Evolutionary conservation across 2,797 vertebrate species (phyloP), one percentile per base, ranked within the genome.

Genomic region (Paedocypris micromegethes): DNA sequence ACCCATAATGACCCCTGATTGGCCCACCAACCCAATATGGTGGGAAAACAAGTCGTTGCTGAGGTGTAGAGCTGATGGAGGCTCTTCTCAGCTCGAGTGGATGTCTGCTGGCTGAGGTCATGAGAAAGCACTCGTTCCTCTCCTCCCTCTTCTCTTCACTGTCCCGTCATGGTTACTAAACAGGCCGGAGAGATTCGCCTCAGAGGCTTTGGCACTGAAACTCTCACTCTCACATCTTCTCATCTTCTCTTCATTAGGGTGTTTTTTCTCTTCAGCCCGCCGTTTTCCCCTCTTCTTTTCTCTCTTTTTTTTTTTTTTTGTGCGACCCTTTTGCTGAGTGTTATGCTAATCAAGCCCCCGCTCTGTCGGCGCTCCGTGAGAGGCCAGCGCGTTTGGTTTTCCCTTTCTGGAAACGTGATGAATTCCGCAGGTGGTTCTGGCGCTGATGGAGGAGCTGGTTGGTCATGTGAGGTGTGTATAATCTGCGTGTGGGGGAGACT

Each of bases 131-230:
- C 39, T 4, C 45, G 5, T 23, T 66, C 47, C 57, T 60, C 45
- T 9, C 9, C 37, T 7, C 37, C 5, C 56, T 53, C 59, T 55
- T 59, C 38, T 6, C n/a, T 39, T 58, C 61, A 56, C 39, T 64
- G 3, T 56, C 68, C 9, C 68, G 67, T 59, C 66, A 39, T 73
- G 70, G 51, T 52, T 78, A 78, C 70, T 73, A 78, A 78, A 67
- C 60, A 75, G 73, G 60, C 41, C 9, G 49, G 42, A 53, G 55
- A 70, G 58, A 45, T 38, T 55, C 39, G 43, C 64, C 63, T 78
- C 59, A 63, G 50, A 41, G 42, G 48, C n/a, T 67, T 61, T 75
- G 42, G 52, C 38, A n/a, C 45, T 46, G 58, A 4, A 48, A 51
- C 64, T 41, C 55, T 44, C 8, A 51, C 58, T 72, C 47, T 72